These are phyloP conservation scores for Beris chalybata DNA, from an alignment of 2,888 invertebrate genomes.

Conservation along the genomic window DNA sequence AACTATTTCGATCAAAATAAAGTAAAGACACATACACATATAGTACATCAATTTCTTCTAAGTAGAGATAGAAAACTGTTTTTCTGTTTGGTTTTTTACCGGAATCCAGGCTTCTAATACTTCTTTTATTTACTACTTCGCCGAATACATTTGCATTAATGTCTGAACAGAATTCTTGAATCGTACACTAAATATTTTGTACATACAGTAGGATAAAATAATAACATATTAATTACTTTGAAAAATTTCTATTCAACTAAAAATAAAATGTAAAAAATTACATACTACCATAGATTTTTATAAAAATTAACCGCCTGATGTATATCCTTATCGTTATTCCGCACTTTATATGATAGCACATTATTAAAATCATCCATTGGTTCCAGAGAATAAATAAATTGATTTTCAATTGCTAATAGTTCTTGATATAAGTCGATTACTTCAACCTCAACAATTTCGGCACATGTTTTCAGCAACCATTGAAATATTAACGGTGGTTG, in stretches of 20 bases:
- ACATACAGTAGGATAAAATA: no score
- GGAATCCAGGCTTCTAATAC: no score
- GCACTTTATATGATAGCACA: constrained; percentile 25
- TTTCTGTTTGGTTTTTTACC: no score
- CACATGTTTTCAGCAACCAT: constrained; percentile 54
- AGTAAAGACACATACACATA: no score
- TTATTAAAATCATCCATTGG: constrained; percentile 45
- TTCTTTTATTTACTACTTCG: no score
- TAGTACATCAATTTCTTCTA: no score
- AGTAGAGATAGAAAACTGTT: no score
- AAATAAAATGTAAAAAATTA: no score
- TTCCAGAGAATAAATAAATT: constrained; percentile 49
- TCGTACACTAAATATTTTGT: no score
- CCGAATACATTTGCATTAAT: no score
- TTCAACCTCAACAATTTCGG: constrained; percentile 48
- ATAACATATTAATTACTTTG: background rate
- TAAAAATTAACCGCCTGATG: background rate
- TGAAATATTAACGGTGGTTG: constrained; percentile 50
- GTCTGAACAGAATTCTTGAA: no score
- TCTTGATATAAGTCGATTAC: constrained; percentile 50
- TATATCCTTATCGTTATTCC: background rate
- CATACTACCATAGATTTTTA: constrained; percentile 10
- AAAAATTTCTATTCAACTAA: background rate
- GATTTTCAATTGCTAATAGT: constrained; percentile 49
- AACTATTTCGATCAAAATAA: no score